These are phyloP conservation scores for Parotia lawesii DNA, from an alignment of 2,113 vertebrate species.

Conservation along the genomic window DNA sequence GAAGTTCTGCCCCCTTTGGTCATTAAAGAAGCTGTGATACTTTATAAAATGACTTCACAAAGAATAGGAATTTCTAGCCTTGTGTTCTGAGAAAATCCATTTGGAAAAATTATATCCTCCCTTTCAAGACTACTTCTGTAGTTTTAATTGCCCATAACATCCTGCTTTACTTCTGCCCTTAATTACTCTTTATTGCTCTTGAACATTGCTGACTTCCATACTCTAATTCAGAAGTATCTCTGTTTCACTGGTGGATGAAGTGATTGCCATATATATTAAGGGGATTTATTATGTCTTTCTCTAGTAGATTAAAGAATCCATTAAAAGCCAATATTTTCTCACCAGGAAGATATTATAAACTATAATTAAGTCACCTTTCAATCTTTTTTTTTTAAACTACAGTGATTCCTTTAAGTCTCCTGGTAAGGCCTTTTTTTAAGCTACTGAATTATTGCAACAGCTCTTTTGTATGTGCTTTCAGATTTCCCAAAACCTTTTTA, in stretches of 20 bases:
- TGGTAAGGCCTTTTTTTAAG: background rate
- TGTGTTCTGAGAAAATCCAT: background rate
- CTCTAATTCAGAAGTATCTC: background rate
- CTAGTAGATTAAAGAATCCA: background rate
- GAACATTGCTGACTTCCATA: background rate
- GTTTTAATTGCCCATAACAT: background rate
- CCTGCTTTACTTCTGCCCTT: conserved; percentile 4
- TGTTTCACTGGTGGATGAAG: background rate
- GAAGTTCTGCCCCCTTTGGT: background rate
- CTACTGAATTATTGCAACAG: background rate
- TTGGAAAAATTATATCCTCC: background rate
- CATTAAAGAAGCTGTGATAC: background rate
- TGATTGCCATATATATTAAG: background rate
- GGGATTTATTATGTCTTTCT: conserved; percentile 2
- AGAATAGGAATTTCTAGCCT: background rate
- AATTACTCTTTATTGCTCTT: background rate
- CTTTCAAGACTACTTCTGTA: background rate
- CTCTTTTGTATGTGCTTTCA: background rate
- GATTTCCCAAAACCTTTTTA: background rate
- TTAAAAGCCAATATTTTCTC: background rate
- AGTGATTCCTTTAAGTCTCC: background rate
- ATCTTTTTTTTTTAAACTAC: background rate
- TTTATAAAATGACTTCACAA: background rate
- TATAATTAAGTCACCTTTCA: background rate
- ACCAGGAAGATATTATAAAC: background rate